Conservation (phyloP, 30 jellyfish, hydroid and myxozoan genomes). For the Rhopilema esculentum region DNA sequence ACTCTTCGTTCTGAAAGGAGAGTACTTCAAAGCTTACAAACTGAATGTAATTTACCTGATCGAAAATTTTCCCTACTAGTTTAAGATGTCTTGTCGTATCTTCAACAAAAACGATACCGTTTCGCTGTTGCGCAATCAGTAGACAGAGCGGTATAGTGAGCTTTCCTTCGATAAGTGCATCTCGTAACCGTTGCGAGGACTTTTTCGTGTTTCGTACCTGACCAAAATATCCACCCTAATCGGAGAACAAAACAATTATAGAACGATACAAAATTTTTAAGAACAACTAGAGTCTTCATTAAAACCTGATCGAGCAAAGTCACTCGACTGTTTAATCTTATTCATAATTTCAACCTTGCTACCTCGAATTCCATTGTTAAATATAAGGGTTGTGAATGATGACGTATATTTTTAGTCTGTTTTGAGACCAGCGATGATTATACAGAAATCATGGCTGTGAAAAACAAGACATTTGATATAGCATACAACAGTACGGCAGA, state of each 20-base stretch:
- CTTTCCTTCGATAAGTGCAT: constrained; percentile 90
- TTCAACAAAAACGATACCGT: constrained; percentile 92
- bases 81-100: constrained; percentile 84
- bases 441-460: not conserved
- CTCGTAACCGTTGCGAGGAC: constrained; percentile 92
- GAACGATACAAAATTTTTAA: not conserved
- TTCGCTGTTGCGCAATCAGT: constrained; percentile 94
- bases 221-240: constrained; percentile 98
- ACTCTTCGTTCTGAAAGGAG: too few species aligned
- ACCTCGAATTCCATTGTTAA: too few species aligned
- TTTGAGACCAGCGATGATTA: not conserved
- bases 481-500: not conserved
- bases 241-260: too few species aligned
- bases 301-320: not conserved
- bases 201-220: constrained; percentile 93
- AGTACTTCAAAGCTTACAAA: too few species aligned
- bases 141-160: constrained; percentile 92
- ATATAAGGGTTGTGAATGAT: too few species aligned
- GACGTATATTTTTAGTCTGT: too few species aligned
- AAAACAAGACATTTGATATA: not conserved
- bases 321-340: too few species aligned
- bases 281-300: not conserved
- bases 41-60: constrained; percentile 88
- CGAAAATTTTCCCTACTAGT: constrained; percentile 92
- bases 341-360: too few species aligned